A percentile compares a stretch with the other conserved stretches of the same genome.
These are phyloP conservation scores for Drosophila saltans DNA, from an alignment of 1,140 invertebrate species.

Conservation along the genomic window DNA sequence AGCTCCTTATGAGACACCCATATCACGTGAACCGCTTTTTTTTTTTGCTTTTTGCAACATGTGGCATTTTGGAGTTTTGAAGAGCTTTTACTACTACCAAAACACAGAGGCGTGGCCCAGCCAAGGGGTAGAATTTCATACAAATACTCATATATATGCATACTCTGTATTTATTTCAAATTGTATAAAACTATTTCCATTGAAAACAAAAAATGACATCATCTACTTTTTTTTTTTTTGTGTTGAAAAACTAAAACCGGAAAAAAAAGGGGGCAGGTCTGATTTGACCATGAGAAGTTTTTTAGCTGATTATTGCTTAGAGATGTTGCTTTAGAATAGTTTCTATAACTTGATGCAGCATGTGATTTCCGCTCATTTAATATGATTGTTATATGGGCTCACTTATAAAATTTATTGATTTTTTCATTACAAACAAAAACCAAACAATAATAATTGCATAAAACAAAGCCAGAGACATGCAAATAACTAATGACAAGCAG, in stretches of 20 bases:
- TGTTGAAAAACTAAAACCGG: neutral
- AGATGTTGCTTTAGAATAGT: too few relatives aligned
- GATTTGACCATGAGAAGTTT: neutral
- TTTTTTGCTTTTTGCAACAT: constrained; percentile 48
- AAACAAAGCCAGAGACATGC: constrained; percentile 32
- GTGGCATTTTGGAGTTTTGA: constrained; percentile 41
- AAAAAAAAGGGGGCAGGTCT: constrained; percentile 5
- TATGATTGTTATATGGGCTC: neutral
- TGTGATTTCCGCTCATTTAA: neutral
- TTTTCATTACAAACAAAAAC: constrained; percentile 15
- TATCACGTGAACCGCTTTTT: constrained; percentile 41
- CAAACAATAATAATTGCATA: constrained; percentile 42
- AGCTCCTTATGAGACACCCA: constrained; percentile 3
- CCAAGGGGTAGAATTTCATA: neutral
- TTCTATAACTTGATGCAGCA: too few relatives aligned
- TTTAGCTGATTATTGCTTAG: neutral
- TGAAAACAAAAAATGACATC: constrained; percentile 19
- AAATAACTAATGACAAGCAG: constrained; percentile 45
- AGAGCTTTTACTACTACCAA: constrained; percentile 40
- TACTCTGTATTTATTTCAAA: neutral
- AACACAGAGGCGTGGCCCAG: neutral
- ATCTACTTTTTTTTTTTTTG: neutral
- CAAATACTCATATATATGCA: neutral
- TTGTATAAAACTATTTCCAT: neutral
- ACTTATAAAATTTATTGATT: constrained; percentile 38